Percentiles rank a stretch among this genome's conserved stretches.
phyloP scores from a whole-genome alignment of 2,888 invertebrate species.

The Drosophila putrida region DNA sequence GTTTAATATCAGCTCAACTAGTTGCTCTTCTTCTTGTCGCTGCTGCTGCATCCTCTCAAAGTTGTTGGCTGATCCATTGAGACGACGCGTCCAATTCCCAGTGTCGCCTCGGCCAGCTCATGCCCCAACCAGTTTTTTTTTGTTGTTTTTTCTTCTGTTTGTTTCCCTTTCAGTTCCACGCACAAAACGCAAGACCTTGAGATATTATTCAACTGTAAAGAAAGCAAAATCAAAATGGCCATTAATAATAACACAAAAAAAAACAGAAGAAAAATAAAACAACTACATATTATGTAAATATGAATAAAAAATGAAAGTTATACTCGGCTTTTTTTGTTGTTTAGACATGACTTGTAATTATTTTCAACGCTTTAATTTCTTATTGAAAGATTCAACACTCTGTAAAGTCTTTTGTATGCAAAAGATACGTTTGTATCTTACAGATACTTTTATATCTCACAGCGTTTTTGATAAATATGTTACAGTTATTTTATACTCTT shows the following conservation, averaged over 20 bases:
- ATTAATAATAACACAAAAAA: constrained; percentile 46
- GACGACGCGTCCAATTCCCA: constrained; percentile 50
- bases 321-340: constrained; percentile 17
- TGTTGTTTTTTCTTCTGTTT: neutral
- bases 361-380: constrained; percentile 5
- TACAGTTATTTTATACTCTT: too few relatives aligned
- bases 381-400: constrained; percentile 9
- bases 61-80: constrained; percentile 59
- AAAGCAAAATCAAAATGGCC: constrained; percentile 39
- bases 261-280: constrained; percentile 24
- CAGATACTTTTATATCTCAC: too few relatives aligned
- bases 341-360: constrained; percentile 6
- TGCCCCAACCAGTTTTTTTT: constrained; percentile 61
- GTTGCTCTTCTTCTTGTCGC: constrained; percentile 31
- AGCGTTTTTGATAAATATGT: too few relatives aligned
- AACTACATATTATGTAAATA: constrained; percentile 43
- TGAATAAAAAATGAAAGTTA: constrained; percentile 61
- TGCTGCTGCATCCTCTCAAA: constrained; percentile 57
- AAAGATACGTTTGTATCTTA: too few relatives aligned
- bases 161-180: constrained; percentile 20
- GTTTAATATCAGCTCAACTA: constrained; percentile 43
- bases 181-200: constrained; percentile 74
- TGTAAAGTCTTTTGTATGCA: too few relatives aligned
- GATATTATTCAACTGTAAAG: constrained; percentile 77
- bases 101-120: constrained; percentile 63